phyloP scores from a whole-genome alignment of 1,140 invertebrate genomes.

The Archegozetes longisetosus region DNA sequence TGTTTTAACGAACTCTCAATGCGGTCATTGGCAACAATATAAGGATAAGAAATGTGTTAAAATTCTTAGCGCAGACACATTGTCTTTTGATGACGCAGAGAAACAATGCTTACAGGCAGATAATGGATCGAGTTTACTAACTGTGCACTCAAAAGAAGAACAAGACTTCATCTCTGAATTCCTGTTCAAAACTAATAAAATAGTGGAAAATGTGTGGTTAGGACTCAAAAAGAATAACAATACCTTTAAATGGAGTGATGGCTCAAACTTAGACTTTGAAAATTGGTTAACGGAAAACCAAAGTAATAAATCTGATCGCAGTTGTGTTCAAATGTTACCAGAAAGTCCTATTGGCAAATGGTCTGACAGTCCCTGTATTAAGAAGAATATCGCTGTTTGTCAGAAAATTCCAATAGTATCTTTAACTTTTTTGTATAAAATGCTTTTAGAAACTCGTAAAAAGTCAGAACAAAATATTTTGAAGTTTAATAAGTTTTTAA shows the following conservation, averaged over 20 bases:
- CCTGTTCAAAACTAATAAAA: background rate
- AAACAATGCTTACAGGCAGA: too few relatives aligned
- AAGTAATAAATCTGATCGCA: background rate
- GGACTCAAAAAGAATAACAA: too few relatives aligned
- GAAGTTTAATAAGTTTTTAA: too few relatives aligned
- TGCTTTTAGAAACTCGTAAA: too few relatives aligned
- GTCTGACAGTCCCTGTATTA: background rate
- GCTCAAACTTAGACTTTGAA: background rate
- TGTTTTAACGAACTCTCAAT: too few relatives aligned
- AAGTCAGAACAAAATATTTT: too few relatives aligned
- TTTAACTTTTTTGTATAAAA: too few relatives aligned
- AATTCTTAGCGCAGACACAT: too few relatives aligned
- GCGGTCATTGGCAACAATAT: too few relatives aligned
- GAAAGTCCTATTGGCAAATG: background rate
- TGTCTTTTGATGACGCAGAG: too few relatives aligned
- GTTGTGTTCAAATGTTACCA: background rate
- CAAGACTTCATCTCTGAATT: background rate
- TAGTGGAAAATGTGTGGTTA: background rate
- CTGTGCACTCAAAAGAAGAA: background rate
- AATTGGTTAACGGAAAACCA: background rate
- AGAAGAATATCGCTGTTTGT: constrained; percentile 1
- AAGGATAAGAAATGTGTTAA: too few relatives aligned
- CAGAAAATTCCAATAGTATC: background rate
- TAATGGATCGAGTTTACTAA: too few relatives aligned
- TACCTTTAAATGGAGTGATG: background rate